Percentiles rank a stretch among this genome's conserved stretches.
Evolutionary conservation across 2,797 vertebrate species (phyloP).

Genomic region (Mergus octosetaceus): DNA sequence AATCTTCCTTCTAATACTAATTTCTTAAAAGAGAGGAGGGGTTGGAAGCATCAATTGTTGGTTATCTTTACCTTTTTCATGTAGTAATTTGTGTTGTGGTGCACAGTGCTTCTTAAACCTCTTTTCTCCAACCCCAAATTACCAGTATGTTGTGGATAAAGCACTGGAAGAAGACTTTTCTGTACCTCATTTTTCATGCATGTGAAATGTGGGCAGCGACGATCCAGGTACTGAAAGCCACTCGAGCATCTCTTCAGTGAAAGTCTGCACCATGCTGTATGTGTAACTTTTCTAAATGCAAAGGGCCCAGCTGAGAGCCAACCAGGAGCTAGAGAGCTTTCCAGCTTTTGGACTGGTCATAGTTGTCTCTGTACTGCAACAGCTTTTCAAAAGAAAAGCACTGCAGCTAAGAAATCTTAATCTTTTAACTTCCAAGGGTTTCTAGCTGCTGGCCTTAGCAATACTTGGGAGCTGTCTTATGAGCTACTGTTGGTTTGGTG

Average conservation of each 20-base stretch:
- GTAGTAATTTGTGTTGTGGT: background rate
- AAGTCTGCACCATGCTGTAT: background rate
- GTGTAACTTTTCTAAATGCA: background rate
- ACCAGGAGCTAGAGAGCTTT: background rate
- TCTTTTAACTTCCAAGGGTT: background rate
- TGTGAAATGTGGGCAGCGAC: background rate
- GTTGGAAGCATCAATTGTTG: background rate
- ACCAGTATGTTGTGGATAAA: background rate
- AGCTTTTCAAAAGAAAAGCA: constrained; percentile 6
- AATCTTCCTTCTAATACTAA: background rate
- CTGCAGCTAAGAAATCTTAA: background rate
- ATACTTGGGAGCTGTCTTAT: background rate
- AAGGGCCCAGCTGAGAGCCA: background rate
- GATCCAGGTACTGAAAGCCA: background rate
- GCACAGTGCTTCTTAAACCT: background rate
- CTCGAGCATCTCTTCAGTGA: background rate
- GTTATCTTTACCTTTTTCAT: background rate
- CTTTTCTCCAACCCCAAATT: background rate
- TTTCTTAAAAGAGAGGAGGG: background rate
- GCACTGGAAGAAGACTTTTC: background rate
- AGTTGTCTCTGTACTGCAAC: background rate
- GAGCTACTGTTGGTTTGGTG: background rate
- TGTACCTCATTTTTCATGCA: background rate
- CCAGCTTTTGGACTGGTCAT: background rate
- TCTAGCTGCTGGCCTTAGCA: background rate